Evolutionary conservation across 2,888 invertebrate species (phyloP), one percentile per base, ranked within the genome.

Genomic region (Rhimphoctona megacephalus): DNA sequence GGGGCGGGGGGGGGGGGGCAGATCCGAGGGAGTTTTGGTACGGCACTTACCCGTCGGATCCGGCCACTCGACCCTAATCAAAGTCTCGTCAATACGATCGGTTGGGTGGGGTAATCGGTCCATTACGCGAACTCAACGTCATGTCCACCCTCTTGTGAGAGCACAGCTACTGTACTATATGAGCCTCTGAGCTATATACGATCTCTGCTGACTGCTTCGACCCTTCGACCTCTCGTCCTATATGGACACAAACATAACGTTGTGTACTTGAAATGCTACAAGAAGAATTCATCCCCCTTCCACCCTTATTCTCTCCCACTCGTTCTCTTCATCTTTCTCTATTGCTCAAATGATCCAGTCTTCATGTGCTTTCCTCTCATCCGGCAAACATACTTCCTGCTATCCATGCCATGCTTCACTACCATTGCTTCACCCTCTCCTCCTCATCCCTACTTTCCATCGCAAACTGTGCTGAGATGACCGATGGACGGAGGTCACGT

Each of bases 71-170:
- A 94, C 94, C 94, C 94, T 93, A 94, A 94, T 94, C 94, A 94
- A 94, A 94, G 93, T 94, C 94, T 94, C 94, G 94, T 94, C 94
- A 94, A 94, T 94, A 89, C 92, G 93, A 94, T 94, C 93, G 92
- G 86, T 83, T 91, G 91, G 93, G 92, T 91, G 92, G 94, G 93
- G 92, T 94, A 94, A 94, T 94, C 94, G 94, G 91, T 93, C 94
- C 93, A 94, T 94, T 94, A 94, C 94, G 92, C 91, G 93, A 90
- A 90, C 91, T 90, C 88, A 91, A 92, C 90, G 91, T 92, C 78
- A 72, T 93, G 93, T 94, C 93, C 93, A 69, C 93, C 93, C 92
- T 90, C 89, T 85, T 86, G 76, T 11, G 43, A 49, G 46, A 46
- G 33, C 46, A 46, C 2, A 14, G 54, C 76, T 82, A 74, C 82